These are phyloP conservation scores for Barnardius zonarius DNA, from an alignment of 2,113 vertebrate species.

Conservation along the genomic window DNA sequence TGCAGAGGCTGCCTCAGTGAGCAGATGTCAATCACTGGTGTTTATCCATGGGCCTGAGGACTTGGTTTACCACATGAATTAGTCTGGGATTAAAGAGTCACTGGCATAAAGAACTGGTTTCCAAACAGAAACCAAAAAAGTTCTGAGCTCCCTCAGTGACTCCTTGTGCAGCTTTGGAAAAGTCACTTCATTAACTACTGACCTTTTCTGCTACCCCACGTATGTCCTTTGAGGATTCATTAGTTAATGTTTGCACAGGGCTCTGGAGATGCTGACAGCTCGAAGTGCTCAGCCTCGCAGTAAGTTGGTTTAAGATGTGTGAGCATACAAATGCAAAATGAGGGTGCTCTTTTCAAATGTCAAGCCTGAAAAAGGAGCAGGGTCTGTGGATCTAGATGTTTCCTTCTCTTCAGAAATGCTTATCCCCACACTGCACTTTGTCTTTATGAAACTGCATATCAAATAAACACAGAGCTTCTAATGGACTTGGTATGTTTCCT, in stretches of 20 bases:
- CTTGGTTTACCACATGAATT: background rate
- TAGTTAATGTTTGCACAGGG: slow-evolving; percentile 51
- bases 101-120: background rate
- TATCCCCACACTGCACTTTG: background rate
- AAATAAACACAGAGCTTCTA: background rate
- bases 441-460: background rate
- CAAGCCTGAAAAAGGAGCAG: slow-evolving; percentile 29
- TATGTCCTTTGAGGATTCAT: slow-evolving; percentile 46
- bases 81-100: background rate
- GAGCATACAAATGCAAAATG: slow-evolving; percentile 48
- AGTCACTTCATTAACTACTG: slow-evolving; percentile 51
- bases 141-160: background rate
- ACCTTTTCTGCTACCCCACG: slow-evolving; percentile 18
- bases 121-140: background rate
- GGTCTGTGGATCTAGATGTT: background rate
- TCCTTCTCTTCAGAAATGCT: background rate
- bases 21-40: background rate
- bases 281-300: slow-evolving; percentile 41
- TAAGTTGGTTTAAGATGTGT: slow-evolving; percentile 46
- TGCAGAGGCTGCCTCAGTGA: background rate
- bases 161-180: slow-evolving; percentile 15
- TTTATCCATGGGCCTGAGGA: background rate
- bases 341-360: slow-evolving; percentile 48
- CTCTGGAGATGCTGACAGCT: background rate
- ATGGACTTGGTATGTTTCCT: background rate